Percentiles rank a stretch among this genome's conserved stretches.
These are phyloP conservation scores for Habrosyne pyritoides DNA, from an alignment of 2,888 invertebrate genomes.

Conservation along the genomic window DNA sequence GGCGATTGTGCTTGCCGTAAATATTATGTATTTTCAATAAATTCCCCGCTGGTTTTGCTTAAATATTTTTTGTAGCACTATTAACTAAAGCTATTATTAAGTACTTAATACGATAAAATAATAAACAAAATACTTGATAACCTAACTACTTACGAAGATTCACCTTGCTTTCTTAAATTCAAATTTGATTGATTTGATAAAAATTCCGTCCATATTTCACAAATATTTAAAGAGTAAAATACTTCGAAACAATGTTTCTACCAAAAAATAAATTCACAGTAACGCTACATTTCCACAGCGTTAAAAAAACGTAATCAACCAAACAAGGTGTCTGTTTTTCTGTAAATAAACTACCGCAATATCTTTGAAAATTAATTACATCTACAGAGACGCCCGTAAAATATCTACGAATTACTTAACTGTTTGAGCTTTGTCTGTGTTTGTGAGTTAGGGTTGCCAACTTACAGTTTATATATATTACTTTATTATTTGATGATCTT, in stretches of 20 bases:
- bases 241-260: too few species aligned
- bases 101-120: too few species aligned
- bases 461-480: neutral
- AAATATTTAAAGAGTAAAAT: too few species aligned
- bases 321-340: slow-evolving; percentile 6
- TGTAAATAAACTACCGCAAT: neutral
- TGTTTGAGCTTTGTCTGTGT: neutral
- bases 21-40: slow-evolving; percentile 23
- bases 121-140: too few species aligned
- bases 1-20: slow-evolving; percentile 19
- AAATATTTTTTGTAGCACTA: neutral
- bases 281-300: neutral
- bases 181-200: too few species aligned
- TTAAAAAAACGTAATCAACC: neutral
- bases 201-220: too few species aligned
- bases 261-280: neutral
- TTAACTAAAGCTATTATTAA: neutral
- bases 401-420: slow-evolving; percentile 2
- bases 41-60: slow-evolving; percentile 3
- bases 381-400: slow-evolving; percentile 9
- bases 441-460: neutral
- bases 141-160: too few species aligned
- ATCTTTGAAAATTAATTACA: slow-evolving; percentile 15
- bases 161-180: slow-evolving; percentile 8
- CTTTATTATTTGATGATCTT: neutral